phyloP scores from a whole-genome alignment of 2,113 vertebrate species.

The Typhlomys cinereus region DNA sequence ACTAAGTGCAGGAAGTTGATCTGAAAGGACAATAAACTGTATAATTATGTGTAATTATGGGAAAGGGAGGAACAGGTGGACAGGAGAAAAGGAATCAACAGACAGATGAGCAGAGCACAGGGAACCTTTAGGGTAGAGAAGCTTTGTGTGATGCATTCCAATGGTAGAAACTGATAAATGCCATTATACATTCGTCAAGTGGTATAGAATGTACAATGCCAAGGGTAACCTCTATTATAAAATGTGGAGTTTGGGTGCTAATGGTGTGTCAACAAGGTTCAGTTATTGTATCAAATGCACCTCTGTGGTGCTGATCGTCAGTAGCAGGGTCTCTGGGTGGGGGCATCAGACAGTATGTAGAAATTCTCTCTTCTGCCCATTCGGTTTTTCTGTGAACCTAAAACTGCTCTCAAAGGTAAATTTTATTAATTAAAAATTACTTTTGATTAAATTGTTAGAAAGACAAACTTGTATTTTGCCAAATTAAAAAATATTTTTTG shows the following conservation, averaged over 20 bases:
- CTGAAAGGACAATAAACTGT: not conserved
- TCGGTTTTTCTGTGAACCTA: not conserved
- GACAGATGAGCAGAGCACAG: not conserved
- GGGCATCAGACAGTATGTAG: no score
- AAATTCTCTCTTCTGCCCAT: not conserved
- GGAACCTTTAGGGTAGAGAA: not conserved
- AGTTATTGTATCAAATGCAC: not conserved
- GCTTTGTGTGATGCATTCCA: not conserved
- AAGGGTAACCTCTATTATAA: not conserved
- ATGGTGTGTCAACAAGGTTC: not conserved
- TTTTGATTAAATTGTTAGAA: constrained; percentile 66
- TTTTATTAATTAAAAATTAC: constrained; percentile 28
- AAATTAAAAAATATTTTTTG: constrained; percentile 60
- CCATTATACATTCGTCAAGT: not conserved
- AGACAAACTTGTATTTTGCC: constrained; percentile 62
- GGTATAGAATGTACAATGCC: no score
- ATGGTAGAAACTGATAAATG: not conserved
- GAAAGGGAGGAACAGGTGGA: not conserved
- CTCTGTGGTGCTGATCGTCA: not conserved
- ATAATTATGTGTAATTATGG: not conserved
- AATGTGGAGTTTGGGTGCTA: not conserved
- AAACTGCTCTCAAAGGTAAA: constrained; percentile 36
- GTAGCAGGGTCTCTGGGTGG: accelerated
- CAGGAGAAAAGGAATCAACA: not conserved
- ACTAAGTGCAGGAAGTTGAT: not conserved